Conservation (phyloP, 2,113 vertebrate genomes). For the Mesoclemmys tuberculata region DNA sequence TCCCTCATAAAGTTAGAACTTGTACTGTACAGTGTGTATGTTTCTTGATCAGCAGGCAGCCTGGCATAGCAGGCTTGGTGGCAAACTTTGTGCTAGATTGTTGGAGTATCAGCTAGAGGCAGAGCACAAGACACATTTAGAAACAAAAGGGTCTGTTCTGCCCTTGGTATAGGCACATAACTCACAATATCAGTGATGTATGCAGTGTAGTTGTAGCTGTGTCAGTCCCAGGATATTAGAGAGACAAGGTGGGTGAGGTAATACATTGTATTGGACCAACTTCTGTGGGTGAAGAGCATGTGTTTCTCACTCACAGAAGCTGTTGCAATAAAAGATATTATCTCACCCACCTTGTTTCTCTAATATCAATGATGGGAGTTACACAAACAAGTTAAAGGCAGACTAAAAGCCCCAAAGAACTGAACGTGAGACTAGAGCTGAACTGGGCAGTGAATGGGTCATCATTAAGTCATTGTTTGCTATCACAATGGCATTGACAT, state of each 20-base stretch:
- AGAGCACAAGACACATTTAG: background rate
- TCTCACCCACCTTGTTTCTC: background rate
- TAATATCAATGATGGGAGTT: background rate
- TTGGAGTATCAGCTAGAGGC: background rate
- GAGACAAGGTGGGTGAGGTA: background rate
- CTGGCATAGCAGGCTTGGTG: background rate
- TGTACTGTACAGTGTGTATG: slow-evolving; percentile 16
- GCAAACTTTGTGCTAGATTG: background rate
- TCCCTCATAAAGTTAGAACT: background rate
- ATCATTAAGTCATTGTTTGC: background rate
- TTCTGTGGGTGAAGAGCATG: background rate
- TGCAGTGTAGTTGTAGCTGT: background rate
- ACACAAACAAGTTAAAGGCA: background rate
- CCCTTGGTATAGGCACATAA: background rate
- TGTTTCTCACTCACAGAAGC: background rate
- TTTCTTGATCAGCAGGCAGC: background rate
- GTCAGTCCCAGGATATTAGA: background rate
- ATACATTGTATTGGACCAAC: background rate
- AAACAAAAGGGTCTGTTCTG: background rate
- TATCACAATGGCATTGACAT: background rate
- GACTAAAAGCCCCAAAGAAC: background rate
- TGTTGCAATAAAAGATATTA: background rate
- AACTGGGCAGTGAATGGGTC: background rate
- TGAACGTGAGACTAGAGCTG: background rate
- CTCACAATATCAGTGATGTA: background rate